Conservation (phyloP, 2,888 invertebrate genomes). For the Pristionchus entomophagus region DNA sequence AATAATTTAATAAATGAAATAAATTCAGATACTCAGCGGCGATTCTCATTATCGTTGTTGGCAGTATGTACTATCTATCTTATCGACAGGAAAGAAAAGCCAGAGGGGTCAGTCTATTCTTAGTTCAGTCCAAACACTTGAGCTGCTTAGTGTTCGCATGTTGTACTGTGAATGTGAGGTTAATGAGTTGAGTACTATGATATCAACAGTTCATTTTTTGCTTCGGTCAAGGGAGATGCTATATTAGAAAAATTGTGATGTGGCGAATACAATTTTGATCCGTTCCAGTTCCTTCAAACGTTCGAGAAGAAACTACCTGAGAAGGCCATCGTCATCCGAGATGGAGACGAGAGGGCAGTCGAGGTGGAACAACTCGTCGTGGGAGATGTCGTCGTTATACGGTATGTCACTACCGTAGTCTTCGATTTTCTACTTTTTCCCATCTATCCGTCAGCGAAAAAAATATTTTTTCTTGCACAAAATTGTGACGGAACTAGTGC, state of each 20-base stretch:
- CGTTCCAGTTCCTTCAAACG: constrained; percentile 68
- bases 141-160: too few species aligned
- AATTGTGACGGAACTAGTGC: too few species aligned
- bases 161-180: too few species aligned
- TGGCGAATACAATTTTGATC: too few species aligned
- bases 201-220: too few species aligned
- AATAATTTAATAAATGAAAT: not conserved
- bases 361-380: constrained; percentile 74
- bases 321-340: constrained; percentile 82
- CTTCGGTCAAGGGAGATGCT: too few species aligned
- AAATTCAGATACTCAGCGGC: constrained; percentile 63
- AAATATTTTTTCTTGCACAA: too few species aligned
- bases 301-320: constrained; percentile 68
- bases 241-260: too few species aligned
- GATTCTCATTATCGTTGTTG: constrained; percentile 71
- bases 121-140: too few species aligned
- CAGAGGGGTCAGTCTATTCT: constrained; percentile 56
- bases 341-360: constrained; percentile 88
- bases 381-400: constrained; percentile 74
- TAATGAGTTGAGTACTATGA: too few species aligned
- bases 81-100: constrained; percentile 74
- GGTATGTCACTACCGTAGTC: constrained; percentile 54
- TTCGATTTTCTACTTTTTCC: not conserved
- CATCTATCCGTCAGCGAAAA: too few species aligned
- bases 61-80: constrained; percentile 69